Conservation (phyloP, 2,113 vertebrate genomes). For the Callionymus lyra region DNA sequence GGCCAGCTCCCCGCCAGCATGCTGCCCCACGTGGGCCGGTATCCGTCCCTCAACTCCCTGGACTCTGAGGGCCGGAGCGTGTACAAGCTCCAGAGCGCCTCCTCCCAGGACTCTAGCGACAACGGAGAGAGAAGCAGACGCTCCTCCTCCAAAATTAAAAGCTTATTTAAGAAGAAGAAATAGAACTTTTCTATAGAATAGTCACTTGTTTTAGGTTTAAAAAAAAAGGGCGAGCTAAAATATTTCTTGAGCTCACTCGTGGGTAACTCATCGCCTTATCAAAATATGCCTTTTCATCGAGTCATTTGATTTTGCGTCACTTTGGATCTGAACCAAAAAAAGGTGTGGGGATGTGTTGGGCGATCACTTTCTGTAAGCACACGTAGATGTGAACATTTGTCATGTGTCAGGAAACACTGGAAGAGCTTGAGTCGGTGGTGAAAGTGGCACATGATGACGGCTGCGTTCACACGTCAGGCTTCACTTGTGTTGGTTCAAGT, state of each 20-base stretch:
- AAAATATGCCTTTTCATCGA: slow-evolving; percentile 63
- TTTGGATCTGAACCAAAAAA: slow-evolving; percentile 50
- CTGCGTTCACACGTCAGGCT: too few relatives aligned
- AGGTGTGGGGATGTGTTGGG: slow-evolving; percentile 17
- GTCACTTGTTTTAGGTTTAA: slow-evolving; percentile 31
- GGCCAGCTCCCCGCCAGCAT: slow-evolving; percentile 79
- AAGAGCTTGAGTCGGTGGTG: too few relatives aligned
- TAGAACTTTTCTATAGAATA: slow-evolving; percentile 33
- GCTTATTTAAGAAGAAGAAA: slow-evolving; percentile 92
- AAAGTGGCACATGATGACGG: too few relatives aligned
- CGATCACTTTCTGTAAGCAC: slow-evolving; percentile 21
- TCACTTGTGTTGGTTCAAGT: too few relatives aligned
- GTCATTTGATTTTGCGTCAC: slow-evolving; percentile 39
- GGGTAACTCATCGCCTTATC: slow-evolving; percentile 64
- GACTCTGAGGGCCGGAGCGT: slow-evolving; percentile 73
- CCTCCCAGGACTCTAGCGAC: slow-evolving; percentile 84
- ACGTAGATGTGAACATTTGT: slow-evolving; percentile 1
- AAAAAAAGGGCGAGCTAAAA: slow-evolving; percentile 52
- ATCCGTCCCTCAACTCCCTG: slow-evolving; percentile 78
- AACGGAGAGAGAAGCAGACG: slow-evolving; percentile 89
- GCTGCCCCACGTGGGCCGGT: slow-evolving; percentile 71
- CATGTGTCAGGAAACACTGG: neutral
- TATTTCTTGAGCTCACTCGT: slow-evolving; percentile 61
- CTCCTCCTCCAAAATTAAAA: slow-evolving; percentile 93
- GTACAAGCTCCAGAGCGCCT: slow-evolving; percentile 77